Evolutionary conservation across 2,888 invertebrate genomes (phyloP), one percentile per base, ranked within the genome.

Genomic region (Lepetodrilus schrolli): DNA sequence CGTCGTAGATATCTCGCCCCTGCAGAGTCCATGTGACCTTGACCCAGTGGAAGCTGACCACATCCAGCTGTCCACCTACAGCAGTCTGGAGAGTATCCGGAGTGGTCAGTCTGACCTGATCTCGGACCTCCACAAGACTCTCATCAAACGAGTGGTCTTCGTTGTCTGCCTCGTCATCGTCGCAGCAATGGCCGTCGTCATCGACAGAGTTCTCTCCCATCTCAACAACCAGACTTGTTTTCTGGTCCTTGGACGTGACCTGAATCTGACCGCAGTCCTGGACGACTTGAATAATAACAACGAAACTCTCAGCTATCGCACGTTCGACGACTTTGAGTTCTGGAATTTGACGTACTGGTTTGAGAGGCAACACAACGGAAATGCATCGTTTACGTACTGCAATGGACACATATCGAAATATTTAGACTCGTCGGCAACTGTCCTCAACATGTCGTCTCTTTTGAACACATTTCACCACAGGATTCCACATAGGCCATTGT

Each of bases 161-260:
- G 26, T 58, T 10, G 58, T 58, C 2, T 58, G 58, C 17, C 58
- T 58, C 30, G n/a, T 58, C 30, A 58, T 58, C 30, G 58, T 58
- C 4, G 13, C 34, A 2, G 26, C 58, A 1, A 58, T 58, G 58
- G 58, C 30, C 2, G 34, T 58, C 10, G n/a, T 58, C 17, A 23
- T 58, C 8, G 58, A 58, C 34, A 26, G 30, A 7, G 58, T 58
- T 1, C 7, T 58, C n/a, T 58, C 58, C 30, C 58, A 58, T 30
- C 58, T 58, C 58, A 58, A 58, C 34, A 58, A 23, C 30, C 58
- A 58, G 13, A 58, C n/a, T 34, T 58, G 58, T 30, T 58, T 58
- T 17, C 30, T 58, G 7, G 34, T 58, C 10, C 58, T 30, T 3
- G 58, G 58, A 23, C 26, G 17, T 17, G 58, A 58, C n/a, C 7